Conservation (phyloP, 2,888 invertebrate genomes). For the Drosophila hawaiiensis region DNA sequence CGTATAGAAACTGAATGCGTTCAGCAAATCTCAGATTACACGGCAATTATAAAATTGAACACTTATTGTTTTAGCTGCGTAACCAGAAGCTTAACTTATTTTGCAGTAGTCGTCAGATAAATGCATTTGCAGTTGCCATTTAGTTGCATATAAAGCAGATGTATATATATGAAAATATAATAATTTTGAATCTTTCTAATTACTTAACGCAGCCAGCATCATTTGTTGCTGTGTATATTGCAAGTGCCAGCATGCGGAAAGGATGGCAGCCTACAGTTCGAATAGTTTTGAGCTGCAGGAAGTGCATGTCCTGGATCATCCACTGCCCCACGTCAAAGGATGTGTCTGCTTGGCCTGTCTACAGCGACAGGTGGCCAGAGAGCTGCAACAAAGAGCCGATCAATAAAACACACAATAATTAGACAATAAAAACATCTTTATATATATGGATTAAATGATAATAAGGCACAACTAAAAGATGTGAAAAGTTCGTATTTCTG, state of each 20-base stretch:
- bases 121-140: background rate
- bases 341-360: constrained; percentile 60
- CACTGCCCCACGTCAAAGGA: constrained; percentile 44
- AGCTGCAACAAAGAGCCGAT: constrained; percentile 34
- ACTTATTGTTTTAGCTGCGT: background rate
- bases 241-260: constrained; percentile 46
- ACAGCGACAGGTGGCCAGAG: constrained; percentile 55
- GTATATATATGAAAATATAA: background rate
- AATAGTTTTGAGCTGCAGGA: constrained; percentile 62
- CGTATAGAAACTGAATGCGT: background rate
- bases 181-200: background rate
- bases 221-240: constrained; percentile 55
- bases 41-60: background rate
- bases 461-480: background rate
- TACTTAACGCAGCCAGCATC: constrained; percentile 32
- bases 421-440: background rate
- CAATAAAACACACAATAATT: constrained; percentile 2
- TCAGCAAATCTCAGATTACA: background rate
- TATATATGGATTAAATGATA: background rate
- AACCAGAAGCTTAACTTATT: background rate
- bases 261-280: constrained; percentile 27
- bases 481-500: background rate
- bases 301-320: constrained; percentile 46
- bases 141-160: background rate
- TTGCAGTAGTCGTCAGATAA: background rate